Evolutionary conservation across 2,888 invertebrate species (phyloP), one percentile per base, ranked within the genome.

Genomic region (Coecobrya sp.): DNA sequence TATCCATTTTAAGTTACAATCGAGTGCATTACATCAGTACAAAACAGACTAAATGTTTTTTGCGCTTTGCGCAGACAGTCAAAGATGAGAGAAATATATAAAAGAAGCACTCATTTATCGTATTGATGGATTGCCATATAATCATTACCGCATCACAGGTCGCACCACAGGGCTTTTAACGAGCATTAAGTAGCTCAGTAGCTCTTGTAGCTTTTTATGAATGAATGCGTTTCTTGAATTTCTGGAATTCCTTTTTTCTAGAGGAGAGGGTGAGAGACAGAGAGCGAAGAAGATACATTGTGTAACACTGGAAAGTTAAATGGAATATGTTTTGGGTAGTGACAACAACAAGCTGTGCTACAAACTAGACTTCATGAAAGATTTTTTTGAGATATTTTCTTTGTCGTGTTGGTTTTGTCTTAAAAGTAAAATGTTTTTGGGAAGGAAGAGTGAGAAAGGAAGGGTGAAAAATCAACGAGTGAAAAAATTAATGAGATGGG

Each of bases 111-210:
- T 68, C 68, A 25, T 68, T 65, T 65, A 45, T 11, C 22, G 30
- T 85, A 86, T 86, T 86, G 86, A 86, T 86, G 86, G 86, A 86
- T 86, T 86, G 52, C 68, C 86, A 70, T 86, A 36, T 68, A 68
- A 68, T 68, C 68, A 68, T 68, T 27, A 68, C 68, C 68, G 36
- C 86, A 86, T 86, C 65, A n/a, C n/a, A 86, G 19, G 27, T 86
- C 65, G 42, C 84, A 85, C 45, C 42, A 68, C 65, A 65, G 68
- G 62, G 45, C 68, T 86, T 86, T 68, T 70, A 86, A 86, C 68
- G 49, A 86, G 86, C 36, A 62, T 68, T 68, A 19, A 27, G 16
- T n/a, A 36, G 25, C 59, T 59, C 30, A 59, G 16, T 36, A 82
- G 25, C 13, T 36, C 36, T 36, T 5, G 4, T 52, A 4, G 22